These are phyloP conservation scores for Corythornis madagascariensis DNA, from an alignment of 2,113 vertebrate species.

Conservation along the genomic window DNA sequence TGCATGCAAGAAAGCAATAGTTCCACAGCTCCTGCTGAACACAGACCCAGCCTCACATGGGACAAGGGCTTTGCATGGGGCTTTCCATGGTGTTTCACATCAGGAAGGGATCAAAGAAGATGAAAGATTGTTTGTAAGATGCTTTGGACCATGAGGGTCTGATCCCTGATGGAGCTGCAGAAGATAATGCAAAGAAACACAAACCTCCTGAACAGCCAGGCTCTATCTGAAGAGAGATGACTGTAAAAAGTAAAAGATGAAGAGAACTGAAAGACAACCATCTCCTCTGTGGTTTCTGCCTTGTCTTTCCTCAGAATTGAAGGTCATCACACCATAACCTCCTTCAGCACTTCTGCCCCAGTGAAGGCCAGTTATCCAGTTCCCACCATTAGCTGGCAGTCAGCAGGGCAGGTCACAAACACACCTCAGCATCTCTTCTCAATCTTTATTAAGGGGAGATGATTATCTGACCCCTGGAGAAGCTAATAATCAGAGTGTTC, in stretches of 20 bases:
- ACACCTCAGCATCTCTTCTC: background rate
- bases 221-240: background rate
- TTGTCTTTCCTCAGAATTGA: constrained; percentile 30
- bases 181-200: background rate
- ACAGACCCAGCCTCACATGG: background rate
- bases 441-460: background rate
- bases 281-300: constrained; percentile 2
- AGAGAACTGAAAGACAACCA: constrained; percentile 7
- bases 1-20: constrained; percentile 11
- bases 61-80: background rate
- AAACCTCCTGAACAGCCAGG: background rate
- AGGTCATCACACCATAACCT: background rate
- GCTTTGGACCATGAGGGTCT: background rate
- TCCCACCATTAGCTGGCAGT: background rate
- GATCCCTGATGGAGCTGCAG: background rate
- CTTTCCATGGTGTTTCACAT: background rate
- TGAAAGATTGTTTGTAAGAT: background rate
- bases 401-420: background rate
- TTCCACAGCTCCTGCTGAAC: background rate
- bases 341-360: background rate
- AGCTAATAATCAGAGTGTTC: constrained; percentile 17
- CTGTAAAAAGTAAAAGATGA: background rate
- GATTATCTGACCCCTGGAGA: background rate
- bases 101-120: constrained; percentile 8
- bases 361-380: background rate